A percentile compares a stretch with the other conserved stretches of the same genome.
These are phyloP conservation scores for Petrocephalus microphthalmus DNA, from an alignment of 2,113 vertebrate species.

Conservation along the genomic window DNA sequence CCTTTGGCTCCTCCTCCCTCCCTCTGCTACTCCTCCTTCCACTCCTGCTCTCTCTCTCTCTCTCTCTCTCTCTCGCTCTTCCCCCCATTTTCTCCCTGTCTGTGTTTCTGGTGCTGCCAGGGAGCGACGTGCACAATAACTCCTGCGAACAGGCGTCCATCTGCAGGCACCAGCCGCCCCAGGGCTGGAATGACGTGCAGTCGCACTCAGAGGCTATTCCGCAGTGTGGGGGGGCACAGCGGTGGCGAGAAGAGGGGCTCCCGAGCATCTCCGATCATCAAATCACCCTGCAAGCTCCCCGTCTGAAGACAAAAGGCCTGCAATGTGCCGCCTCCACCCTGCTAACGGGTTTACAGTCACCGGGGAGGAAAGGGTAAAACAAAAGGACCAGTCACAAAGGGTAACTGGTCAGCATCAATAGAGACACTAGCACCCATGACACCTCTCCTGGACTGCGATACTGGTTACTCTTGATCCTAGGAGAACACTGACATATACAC, in stretches of 20 bases:
- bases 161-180: neutral
- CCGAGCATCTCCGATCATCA: neutral
- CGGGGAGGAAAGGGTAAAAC: neutral
- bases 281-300: neutral
- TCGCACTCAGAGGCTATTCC: neutral
- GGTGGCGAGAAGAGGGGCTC: neutral
- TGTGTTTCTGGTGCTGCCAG: neutral
- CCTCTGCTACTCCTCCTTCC: neutral
- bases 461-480: neutral
- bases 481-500: neutral
- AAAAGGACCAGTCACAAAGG: neutral
- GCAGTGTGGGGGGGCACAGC: neutral
- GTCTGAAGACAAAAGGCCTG: neutral
- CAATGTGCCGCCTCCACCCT: neutral
- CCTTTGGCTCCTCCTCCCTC: constrained; percentile 3
- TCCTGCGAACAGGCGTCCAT: neutral
- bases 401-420: neutral
- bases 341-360: neutral
- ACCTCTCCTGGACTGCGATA: neutral
- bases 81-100: neutral
- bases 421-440: neutral
- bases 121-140: neutral
- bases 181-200: neutral
- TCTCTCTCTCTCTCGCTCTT: constrained; percentile 1
- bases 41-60: neutral